Conservation (phyloP, 2,797 vertebrate genomes). For the Enteromius thamalakanensis region DNA sequence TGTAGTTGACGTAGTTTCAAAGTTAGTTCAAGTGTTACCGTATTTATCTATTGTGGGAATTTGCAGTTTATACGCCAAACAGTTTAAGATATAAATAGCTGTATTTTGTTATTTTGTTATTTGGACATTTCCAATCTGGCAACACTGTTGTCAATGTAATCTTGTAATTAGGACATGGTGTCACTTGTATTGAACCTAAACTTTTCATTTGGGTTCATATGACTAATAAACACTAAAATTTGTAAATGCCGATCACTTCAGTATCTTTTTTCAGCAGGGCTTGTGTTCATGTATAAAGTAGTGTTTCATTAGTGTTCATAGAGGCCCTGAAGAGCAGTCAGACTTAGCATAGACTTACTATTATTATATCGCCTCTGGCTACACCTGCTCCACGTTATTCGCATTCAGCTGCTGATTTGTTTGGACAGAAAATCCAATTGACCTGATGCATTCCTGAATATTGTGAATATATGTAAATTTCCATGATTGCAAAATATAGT, state of each 20-base stretch:
- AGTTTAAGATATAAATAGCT: too few species aligned
- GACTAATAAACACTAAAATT: background rate
- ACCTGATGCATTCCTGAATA: constrained; percentile 27
- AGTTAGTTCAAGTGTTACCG: too few species aligned
- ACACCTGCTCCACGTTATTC: constrained; percentile 74
- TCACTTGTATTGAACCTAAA: background rate
- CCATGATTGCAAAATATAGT: constrained; percentile 1
- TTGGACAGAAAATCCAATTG: constrained; percentile 34
- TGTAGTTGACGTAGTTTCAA: too few species aligned
- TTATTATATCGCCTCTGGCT: constrained; percentile 76
- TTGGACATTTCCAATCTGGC: too few species aligned
- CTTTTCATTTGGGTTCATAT: background rate
- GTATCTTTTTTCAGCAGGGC: constrained; percentile 23
- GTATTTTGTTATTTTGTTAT: too few species aligned
- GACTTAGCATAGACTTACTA: constrained; percentile 69
- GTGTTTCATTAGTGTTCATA: constrained; percentile 55
- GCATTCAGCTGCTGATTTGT: constrained; percentile 68
- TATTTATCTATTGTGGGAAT: too few species aligned
- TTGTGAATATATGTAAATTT: constrained; percentile 8
- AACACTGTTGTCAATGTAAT: too few species aligned
- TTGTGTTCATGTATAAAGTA: constrained; percentile 51
- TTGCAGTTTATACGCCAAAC: too few species aligned
- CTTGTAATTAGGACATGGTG: too few species aligned
- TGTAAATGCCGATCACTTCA: background rate
- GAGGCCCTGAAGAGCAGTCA: constrained; percentile 51